phyloP scores from a whole-genome alignment of 2,113 vertebrate species.

The Porphyrio hochstetteri region DNA sequence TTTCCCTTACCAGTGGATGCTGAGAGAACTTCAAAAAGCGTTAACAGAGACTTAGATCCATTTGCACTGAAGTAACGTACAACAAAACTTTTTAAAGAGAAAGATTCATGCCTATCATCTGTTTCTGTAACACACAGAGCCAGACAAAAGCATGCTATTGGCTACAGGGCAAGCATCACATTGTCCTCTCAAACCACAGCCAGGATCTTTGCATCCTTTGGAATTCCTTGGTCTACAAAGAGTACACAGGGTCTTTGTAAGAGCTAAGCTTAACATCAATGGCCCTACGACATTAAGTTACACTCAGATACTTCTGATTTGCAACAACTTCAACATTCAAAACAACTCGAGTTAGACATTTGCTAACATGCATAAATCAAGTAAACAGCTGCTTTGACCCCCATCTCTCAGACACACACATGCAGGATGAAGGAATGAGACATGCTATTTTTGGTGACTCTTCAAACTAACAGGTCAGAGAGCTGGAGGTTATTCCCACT shows the following conservation, averaged over 20 bases:
- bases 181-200: not conserved
- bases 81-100: not conserved
- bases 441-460: conserved; percentile 28
- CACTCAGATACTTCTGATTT: not conserved
- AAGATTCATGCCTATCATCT: not conserved
- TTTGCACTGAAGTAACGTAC: not conserved
- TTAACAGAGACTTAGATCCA: not conserved
- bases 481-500: not conserved
- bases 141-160: not conserved
- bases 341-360: not conserved
- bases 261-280: not conserved
- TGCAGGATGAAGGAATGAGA: not conserved
- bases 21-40: not conserved
- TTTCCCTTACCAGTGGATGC: not conserved
- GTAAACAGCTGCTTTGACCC: conserved; percentile 46
- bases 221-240: not conserved
- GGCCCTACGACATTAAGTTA: not conserved
- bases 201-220: not conserved
- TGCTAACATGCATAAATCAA: not conserved
- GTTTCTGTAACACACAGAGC: not conserved
- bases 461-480: conserved; percentile 19
- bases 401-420: not conserved
- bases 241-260: not conserved
- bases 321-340: conserved; percentile 15
- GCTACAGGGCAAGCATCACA: not conserved